Base-by-base conservation (phyloP, 2,888 invertebrate species). In the Adela reaumurella region DNA sequence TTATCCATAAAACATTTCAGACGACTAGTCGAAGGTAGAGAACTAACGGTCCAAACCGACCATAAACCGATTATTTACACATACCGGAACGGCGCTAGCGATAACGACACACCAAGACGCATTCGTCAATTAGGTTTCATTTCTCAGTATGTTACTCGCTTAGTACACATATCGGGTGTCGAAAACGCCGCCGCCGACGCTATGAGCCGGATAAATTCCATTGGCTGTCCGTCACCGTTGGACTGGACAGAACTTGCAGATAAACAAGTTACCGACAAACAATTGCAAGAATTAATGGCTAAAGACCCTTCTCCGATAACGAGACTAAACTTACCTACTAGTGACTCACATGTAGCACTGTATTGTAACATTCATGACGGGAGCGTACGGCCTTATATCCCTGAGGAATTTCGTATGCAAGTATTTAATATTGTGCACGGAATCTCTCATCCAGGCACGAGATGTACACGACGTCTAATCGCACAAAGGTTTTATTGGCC, bases 1-100 rank as follows among this genome's bases (percentile, higher is more conserved):
- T 11, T 48, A 17, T 20, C 52, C 1, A 35, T 55, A 2, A 51
- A 46, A 20, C 42, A 53, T 29, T 53, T 53, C 42, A 17, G 50
- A 35, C 11, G 16, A 28, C 20, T 50, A 16, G 17, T 53, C 16
- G 51, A 53, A 48, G 51, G 47, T 10, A 19, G 51, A 10, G 16
- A n/a, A 8, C 20, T 53, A 2, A 50, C 47, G 43, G 35, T 50
- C 1, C 50, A 49, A 24, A 52, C 50, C 1, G 50, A 50, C 24
- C 48, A 52, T 20, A 51, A 52, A 17, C 48, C 48, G 2, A 3
- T 35, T 4, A 35, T 35, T 14, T 35, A 14, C 35, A 35, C 35
- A 3, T 35, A 35, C 35, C 6, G 14, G 14, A 35, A 35, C 35
- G 35, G 35, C n/a, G n/a, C n/a, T 14, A 14, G 35, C 14, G 14